Conservation (phyloP, 2,113 vertebrate species). For the Oncorhynchus kisutch region DNA sequence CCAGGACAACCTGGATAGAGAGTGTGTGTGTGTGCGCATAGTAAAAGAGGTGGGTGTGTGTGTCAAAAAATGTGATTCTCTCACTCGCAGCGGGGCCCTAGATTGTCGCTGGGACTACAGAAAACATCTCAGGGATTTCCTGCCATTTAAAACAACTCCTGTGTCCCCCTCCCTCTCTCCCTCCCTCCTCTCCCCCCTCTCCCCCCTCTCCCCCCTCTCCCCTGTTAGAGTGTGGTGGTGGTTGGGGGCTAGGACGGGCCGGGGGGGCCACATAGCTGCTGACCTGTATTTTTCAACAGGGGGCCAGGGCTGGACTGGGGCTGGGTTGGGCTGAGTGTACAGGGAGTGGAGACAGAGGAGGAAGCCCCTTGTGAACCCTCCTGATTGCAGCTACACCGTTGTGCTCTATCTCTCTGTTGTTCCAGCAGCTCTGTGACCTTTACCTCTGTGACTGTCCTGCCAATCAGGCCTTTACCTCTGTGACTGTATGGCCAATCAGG, state of each 20-base stretch:
- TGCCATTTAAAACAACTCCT: slow-evolving; percentile 69
- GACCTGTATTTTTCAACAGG: no score
- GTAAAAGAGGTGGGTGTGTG: slow-evolving; percentile 1
- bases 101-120: slow-evolving; percentile 60
- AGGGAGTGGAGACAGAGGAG: no score
- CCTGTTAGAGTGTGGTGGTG: background rate
- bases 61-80: slow-evolving; percentile 17
- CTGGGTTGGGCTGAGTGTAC: no score
- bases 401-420: no score
- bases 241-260: background rate
- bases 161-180: slow-evolving; percentile 40
- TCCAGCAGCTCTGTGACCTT: no score
- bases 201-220: background rate
- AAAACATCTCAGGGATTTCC: slow-evolving; percentile 78
- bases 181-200: background rate
- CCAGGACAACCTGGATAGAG: slow-evolving; percentile 66
- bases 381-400: no score
- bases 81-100: slow-evolving; percentile 21
- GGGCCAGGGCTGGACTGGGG: no score
- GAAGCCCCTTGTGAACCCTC: no score
- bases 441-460: no score
- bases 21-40: slow-evolving; percentile 6
- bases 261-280: background rate
- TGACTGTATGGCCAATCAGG: slow-evolving; percentile 33
- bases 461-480: background rate